Evolutionary conservation across 2,888 invertebrate genomes (phyloP), one percentile per base, ranked within the genome.

Genomic region (Stenotaenia linearis): DNA sequence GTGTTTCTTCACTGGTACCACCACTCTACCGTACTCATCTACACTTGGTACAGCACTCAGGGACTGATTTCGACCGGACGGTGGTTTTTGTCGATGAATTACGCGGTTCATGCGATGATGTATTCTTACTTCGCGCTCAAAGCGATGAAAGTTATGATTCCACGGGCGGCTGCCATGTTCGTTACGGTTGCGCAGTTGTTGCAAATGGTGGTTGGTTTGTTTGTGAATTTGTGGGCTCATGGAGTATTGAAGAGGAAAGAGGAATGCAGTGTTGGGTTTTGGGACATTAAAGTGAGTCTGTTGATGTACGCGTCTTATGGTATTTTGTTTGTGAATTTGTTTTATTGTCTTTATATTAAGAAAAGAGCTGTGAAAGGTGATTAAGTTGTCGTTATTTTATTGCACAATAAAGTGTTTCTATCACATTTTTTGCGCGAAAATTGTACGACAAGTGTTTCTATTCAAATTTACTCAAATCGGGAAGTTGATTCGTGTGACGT

Each of bases 11-110:
- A 97, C 87, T 97, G 97, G 97, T 87, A 87, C 80, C 87, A 87
- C 82, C 87, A 87, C 82, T 85, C 86, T 3, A 86, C 86, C 12
- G 87, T 87, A 4, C 83, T 87, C 32, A 82, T 86, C 25, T 87
- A 86, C 82, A 83, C 84, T 21, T 87, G 87, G 86, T 85, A 84
- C 80, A 93, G 83, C 75, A 85, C 84, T 79, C 81, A 95, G 79
- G 84, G 85, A 80, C 85, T 86, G 81, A 85, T 86, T 28, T 85
- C 86, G 40, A 84, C 85, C 5, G 87, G 86, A 9, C 90, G 96
- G 83, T 96, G 96, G 96, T 96, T 95, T 88, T 93, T 96, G 84
- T 94, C 94, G 80, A 95, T 96, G 94, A 96, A 96, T 88, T 96
- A 94, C 86, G 93, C 92, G 85, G 95, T 96, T 79, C 95, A 95